Evolutionary conservation across 2,797 vertebrate genomes (phyloP).

Genomic region (Strix occidentalis): DNA sequence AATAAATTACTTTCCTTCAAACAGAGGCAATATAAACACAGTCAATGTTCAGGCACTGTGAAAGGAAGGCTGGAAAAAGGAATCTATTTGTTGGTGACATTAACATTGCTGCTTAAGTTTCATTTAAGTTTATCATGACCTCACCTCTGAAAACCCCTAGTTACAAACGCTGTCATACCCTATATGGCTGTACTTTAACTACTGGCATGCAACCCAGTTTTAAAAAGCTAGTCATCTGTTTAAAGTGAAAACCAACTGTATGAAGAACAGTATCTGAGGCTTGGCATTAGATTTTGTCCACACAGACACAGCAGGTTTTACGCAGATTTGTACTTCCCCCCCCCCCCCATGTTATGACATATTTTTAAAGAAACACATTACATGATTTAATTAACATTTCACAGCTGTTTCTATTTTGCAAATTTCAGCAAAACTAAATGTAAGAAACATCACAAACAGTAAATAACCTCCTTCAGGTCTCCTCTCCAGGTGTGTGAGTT

Average conservation of each 20-base stretch:
- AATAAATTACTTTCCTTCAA: not conserved
- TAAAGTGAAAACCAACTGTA: conserved; percentile 69
- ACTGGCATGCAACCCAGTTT: conserved; percentile 63
- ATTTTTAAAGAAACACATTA: conserved; percentile 25
- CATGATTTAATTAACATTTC: conserved; percentile 4
- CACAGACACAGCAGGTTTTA: not conserved
- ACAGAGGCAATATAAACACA: not conserved
- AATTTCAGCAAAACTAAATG: not conserved
- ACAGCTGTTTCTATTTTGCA: not conserved
- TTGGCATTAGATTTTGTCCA: not conserved
- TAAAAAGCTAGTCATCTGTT: conserved; percentile 70
- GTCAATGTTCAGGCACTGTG: not conserved
- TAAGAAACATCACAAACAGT: not conserved
- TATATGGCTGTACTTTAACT: conserved; percentile 77
- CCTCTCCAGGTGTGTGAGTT: not conserved
- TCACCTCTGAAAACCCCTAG: conserved; percentile 65
- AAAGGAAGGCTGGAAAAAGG: conserved; percentile 36
- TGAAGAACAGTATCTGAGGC: conserved; percentile 36
- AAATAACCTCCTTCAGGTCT: not conserved
- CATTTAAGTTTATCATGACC: conserved; percentile 65
- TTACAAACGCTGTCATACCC: conserved; percentile 69
- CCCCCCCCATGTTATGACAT: not conserved
- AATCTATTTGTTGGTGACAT: conserved; percentile 30
- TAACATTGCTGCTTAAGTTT: conserved; percentile 8
- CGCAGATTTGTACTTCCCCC: not conserved